Evolutionary conservation across 2,113 vertebrate genomes (phyloP).

Genomic region (Thryonomys swinderianus): DNA sequence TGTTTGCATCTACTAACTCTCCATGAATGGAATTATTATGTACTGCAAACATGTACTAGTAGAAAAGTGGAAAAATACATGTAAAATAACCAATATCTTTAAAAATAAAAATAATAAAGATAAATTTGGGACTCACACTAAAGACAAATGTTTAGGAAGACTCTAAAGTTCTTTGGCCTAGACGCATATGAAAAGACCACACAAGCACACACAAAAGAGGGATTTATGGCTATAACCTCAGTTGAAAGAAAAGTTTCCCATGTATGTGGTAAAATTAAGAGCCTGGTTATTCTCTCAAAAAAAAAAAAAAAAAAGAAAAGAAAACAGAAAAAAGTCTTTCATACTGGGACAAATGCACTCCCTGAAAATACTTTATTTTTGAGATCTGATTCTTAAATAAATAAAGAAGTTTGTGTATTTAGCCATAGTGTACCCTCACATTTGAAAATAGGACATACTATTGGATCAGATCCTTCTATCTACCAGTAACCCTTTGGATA

Average conservation of each 20-base stretch:
- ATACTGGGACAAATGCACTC: constrained; percentile 52
- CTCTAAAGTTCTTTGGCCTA: neutral
- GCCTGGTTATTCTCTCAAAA: constrained; percentile 71
- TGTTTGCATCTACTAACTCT: neutral
- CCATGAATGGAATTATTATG: neutral
- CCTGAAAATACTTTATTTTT: constrained; percentile 81
- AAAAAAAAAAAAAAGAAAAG: too few relatives aligned
- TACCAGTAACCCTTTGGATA: constrained; percentile 53
- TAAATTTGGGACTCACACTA: neutral
- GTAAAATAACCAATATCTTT: neutral
- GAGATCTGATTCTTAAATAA: constrained; percentile 84
- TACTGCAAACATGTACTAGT: neutral
- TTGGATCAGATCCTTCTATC: constrained; percentile 67
- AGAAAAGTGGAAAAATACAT: neutral
- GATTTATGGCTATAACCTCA: constrained; percentile 67
- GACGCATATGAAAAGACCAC: constrained; percentile 46
- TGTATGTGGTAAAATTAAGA: constrained; percentile 81
- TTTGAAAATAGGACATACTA: constrained; percentile 67
- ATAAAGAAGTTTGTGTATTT: constrained; percentile 78
- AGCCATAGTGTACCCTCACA: constrained; percentile 60
- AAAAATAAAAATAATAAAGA: neutral
- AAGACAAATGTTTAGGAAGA: constrained; percentile 2
- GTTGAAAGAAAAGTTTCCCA: constrained; percentile 78
- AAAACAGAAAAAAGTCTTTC: neutral
- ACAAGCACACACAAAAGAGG: constrained; percentile 30